These are phyloP conservation scores for Dufourea novaeangliae DNA, from an alignment of 1,140 invertebrate species.

Conservation along the genomic window DNA sequence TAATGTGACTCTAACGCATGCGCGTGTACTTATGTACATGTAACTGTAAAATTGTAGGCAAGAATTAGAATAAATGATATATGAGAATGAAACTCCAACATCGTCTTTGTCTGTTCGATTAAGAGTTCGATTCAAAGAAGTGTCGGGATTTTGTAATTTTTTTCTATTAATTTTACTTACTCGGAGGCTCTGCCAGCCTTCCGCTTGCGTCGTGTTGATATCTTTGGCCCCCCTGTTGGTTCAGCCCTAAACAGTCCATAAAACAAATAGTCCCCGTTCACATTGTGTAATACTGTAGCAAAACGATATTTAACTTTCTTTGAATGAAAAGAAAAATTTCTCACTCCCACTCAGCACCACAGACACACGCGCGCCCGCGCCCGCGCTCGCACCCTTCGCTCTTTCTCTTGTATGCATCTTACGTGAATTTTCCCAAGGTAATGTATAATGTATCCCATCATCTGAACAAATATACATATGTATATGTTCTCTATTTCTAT, in stretches of 20 bases:
- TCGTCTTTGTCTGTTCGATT: constrained; percentile 55
- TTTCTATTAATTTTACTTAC: constrained; percentile 78
- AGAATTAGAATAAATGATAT: constrained; percentile 52
- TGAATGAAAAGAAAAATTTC: constrained; percentile 10
- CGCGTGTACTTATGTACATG: neutral
- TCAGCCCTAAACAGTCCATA: constrained; percentile 82
- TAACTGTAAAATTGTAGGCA: constrained; percentile 19
- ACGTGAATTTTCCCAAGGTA: neutral
- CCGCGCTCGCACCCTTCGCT: neutral
- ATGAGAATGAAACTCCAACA: constrained; percentile 56
- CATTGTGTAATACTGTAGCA: constrained; percentile 68
- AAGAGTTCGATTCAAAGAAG: constrained; percentile 66
- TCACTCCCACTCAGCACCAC: constrained; percentile 7
- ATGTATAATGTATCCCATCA: neutral
- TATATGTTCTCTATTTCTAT: neutral
- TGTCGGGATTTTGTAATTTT: constrained; percentile 69
- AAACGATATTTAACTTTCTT: constrained; percentile 29
- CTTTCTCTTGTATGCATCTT: neutral
- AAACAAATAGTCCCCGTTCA: constrained; percentile 79
- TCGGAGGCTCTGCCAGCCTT: constrained; percentile 81
- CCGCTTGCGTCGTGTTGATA: constrained; percentile 81
- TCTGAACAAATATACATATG: constrained; percentile 4
- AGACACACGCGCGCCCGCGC: too few species aligned
- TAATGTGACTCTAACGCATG: constrained; percentile 28
- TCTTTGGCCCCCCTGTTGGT: constrained; percentile 82